These are phyloP conservation scores for Cyprinus carpio DNA, from an alignment of 2,113 vertebrate genomes.

Conservation along the genomic window DNA sequence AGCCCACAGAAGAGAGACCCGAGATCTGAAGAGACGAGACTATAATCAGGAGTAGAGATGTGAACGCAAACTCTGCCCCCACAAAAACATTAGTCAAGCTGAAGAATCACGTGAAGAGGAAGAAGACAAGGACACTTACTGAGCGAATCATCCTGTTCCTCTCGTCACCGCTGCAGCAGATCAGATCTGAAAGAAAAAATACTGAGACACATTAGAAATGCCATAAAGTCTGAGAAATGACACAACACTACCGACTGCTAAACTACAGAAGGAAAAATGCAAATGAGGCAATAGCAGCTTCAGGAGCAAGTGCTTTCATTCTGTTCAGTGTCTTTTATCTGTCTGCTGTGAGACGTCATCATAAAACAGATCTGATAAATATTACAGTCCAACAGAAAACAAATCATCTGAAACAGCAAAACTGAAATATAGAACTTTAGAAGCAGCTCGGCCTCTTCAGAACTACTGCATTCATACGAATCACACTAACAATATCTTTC, in stretches of 20 bases:
- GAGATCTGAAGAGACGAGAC: no score
- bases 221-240: not conserved
- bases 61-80: no score
- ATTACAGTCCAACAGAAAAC: no score
- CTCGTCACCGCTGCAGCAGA: not conserved
- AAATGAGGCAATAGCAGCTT: not conserved
- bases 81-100: not conserved
- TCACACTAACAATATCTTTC: not conserved
- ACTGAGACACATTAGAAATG: slow-evolving; percentile 15
- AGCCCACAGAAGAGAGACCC: not conserved
- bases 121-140: slow-evolving; percentile 31
- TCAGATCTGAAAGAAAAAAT: slow-evolving; percentile 16
- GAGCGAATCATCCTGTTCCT: not conserved
- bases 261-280: not conserved
- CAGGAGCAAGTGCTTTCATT: not conserved
- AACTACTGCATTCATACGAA: not conserved
- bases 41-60: not conserved
- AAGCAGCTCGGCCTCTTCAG: not conserved
- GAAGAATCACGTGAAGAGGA: slow-evolving; percentile 5
- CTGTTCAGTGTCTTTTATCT: not conserved
- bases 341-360: not conserved
- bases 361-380: no score
- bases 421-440: not conserved
- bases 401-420: not conserved
- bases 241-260: not conserved